Percentiles rank a stretch among this genome's conserved stretches.
phyloP scores from a whole-genome alignment of 2,113 vertebrate species.

The Bufo gargarizans region DNA sequence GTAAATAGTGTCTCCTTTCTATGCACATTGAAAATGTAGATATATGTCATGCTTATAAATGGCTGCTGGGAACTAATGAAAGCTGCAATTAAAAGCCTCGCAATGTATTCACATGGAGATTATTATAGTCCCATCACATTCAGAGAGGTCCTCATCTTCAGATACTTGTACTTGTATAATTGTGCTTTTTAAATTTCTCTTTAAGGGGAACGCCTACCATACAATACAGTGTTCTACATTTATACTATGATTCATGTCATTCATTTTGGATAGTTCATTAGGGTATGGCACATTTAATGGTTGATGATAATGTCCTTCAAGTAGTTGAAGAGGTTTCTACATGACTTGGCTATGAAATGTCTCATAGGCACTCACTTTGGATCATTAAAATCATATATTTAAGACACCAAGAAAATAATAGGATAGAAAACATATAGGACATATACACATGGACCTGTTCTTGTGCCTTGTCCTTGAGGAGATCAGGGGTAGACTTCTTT shows the following conservation, averaged over 20 bases:
- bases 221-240: too few relatives aligned
- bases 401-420: not conserved
- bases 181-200: conserved; percentile 11
- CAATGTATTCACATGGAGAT: not conserved
- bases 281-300: conserved; percentile 3
- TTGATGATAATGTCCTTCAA: not conserved
- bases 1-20: not conserved
- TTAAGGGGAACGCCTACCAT: not conserved
- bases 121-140: conserved; percentile 15
- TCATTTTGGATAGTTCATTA: not conserved
- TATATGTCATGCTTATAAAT: not conserved
- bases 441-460: too few relatives aligned
- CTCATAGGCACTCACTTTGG: not conserved
- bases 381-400: not conserved
- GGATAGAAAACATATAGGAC: not conserved
- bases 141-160: not conserved
- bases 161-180: not conserved
- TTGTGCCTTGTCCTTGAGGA: not conserved
- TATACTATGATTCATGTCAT: not conserved
- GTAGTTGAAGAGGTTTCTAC: not conserved
- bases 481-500: too few relatives aligned
- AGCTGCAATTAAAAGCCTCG: not conserved
- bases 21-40: not conserved
- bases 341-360: not conserved
- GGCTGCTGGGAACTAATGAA: not conserved